Evolutionary conservation across 2,797 vertebrate genomes (phyloP).

Genomic region (Rhinophrynus dorsalis): DNA sequence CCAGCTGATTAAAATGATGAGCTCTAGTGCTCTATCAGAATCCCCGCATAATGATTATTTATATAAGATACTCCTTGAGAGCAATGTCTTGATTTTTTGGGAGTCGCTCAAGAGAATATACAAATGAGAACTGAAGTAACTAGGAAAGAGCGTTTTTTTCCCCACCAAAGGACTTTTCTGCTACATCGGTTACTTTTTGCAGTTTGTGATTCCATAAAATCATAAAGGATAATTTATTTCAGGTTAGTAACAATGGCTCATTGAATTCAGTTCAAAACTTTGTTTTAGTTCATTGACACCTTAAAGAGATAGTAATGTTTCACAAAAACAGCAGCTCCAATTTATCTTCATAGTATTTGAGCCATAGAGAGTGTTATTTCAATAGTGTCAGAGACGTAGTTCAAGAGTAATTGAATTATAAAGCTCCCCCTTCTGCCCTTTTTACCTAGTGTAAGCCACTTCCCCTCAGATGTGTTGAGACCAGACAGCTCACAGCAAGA

Average conservation of each 20-base stretch:
- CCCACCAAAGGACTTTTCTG: background rate
- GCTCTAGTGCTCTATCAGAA: slow-evolving; percentile 38
- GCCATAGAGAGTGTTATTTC: no score
- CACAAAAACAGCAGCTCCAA: no score
- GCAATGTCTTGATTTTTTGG: slow-evolving; percentile 22
- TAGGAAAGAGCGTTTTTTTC: background rate
- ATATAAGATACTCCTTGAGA: slow-evolving; percentile 18
- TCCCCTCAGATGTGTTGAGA: no score
- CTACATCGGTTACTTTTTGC: background rate
- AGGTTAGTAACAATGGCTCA: background rate
- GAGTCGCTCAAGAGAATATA: background rate
- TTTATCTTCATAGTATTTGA: no score
- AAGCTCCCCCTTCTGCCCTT: no score
- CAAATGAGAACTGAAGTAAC: background rate
- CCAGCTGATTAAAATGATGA: slow-evolving; percentile 46
- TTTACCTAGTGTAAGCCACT: no score
- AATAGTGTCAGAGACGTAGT: no score
- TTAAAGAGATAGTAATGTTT: no score
- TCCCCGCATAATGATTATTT: slow-evolving; percentile 43
- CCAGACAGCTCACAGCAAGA: no score
- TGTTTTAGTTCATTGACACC: no score
- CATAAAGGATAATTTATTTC: background rate
- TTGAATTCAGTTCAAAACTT: background rate
- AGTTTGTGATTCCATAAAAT: background rate
- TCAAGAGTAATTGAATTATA: no score